Percentiles rank a stretch among this genome's conserved stretches.
Conservation (phyloP, 1,140 invertebrate species). For the Solenopsis fugax region DNA sequence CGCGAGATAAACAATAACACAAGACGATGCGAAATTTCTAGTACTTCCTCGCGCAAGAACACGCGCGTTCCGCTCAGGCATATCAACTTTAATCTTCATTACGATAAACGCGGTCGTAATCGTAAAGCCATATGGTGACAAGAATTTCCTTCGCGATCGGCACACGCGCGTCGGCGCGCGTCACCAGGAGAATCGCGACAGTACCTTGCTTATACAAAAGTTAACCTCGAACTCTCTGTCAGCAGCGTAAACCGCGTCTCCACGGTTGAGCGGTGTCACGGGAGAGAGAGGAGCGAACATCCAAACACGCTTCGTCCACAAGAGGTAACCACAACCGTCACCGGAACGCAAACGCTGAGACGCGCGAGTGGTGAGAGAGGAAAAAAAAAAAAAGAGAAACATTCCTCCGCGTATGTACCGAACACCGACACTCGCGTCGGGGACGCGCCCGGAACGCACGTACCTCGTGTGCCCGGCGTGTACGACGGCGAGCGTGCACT, state of each 20-base stretch:
- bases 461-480: slow-evolving; percentile 68
- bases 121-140: neutral
- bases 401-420: neutral
- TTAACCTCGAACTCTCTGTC: neutral
- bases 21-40: neutral
- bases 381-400: neutral
- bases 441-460: neutral
- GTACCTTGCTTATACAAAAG: neutral
- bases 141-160: neutral
- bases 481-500: slow-evolving; percentile 59
- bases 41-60: neutral
- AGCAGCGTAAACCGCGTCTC: neutral
- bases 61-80: neutral
- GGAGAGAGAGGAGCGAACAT: neutral
- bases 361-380: neutral
- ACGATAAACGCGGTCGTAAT: neutral
- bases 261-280: neutral
- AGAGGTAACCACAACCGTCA: neutral
- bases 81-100: neutral
- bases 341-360: neutral
- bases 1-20: neutral
- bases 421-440: neutral
- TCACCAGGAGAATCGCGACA: neutral
- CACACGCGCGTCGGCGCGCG: neutral
- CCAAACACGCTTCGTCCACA: neutral